Conservation (phyloP, 2,113 vertebrate genomes). For the Ptilorrhoa leucosticta region DNA sequence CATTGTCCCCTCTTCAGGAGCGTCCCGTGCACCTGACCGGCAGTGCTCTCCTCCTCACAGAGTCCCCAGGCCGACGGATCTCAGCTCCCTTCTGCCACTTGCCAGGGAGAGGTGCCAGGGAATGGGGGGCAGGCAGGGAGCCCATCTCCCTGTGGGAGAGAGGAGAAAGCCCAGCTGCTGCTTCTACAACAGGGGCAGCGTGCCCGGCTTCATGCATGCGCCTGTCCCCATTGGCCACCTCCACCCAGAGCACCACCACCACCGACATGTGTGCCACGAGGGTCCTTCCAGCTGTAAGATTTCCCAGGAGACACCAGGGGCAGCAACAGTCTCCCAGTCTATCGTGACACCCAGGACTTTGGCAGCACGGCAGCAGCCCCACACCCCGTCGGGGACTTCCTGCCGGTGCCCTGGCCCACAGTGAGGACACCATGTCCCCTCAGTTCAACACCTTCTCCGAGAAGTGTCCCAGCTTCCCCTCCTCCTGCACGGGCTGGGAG, state of each 20-base stretch:
- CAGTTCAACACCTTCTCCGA: constrained; percentile 35
- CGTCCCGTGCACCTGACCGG: rapidly evolving
- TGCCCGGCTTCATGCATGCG: rapidly evolving
- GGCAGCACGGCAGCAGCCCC: neutral
- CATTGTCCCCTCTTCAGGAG: rapidly evolving
- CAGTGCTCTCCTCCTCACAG: neutral
- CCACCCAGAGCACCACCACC: neutral
- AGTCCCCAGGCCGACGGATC: rapidly evolving
- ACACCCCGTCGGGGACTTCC: neutral
- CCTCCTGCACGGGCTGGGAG: constrained; percentile 71
- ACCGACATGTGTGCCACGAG: rapidly evolving
- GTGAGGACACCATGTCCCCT: neutral
- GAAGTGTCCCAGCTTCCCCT: constrained; percentile 59
- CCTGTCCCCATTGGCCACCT: neutral
- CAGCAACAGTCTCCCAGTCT: neutral
- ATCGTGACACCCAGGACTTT: neutral
- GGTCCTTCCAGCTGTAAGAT: neutral
- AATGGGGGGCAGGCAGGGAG: neutral
- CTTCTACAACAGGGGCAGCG: neutral
- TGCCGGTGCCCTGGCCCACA: neutral
- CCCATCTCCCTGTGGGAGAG: rapidly evolving
- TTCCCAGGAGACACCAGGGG: neutral
- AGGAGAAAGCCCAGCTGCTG: neutral
- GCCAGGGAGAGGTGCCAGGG: neutral
- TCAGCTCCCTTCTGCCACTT: neutral